Percentiles rank a stretch among this genome's conserved stretches.
Conservation (phyloP, 2,888 invertebrate species). For the Aplocera efformata region DNA sequence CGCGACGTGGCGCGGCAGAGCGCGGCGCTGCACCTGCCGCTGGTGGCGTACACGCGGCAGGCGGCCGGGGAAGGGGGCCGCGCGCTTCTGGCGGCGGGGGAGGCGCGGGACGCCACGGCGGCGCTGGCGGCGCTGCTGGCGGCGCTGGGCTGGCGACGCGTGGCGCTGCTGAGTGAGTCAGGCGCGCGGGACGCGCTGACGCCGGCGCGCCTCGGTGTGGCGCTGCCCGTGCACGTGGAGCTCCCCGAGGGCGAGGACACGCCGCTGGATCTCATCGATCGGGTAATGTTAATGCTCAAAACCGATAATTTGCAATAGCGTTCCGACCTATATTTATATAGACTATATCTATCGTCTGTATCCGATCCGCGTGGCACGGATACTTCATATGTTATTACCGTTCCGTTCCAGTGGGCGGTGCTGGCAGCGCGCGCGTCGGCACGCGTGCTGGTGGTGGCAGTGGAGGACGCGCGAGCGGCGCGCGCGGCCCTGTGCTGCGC, state of each 20-base stretch:
- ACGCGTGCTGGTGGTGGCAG: constrained; percentile 89
- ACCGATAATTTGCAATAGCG: no score
- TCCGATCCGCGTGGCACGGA: no score
- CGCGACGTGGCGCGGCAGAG: constrained; percentile 57
- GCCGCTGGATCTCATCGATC: constrained; percentile 35
- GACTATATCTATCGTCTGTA: no score
- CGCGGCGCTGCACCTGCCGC: constrained; percentile 49
- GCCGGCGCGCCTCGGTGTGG: constrained; percentile 40
- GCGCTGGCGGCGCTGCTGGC: constrained; percentile 41
- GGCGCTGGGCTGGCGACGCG: constrained; percentile 50
- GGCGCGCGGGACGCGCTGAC: constrained; percentile 47
- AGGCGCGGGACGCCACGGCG: constrained; percentile 34
- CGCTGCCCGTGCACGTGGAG: constrained; percentile 49
- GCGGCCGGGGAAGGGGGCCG: constrained; percentile 41
- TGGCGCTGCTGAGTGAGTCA: constrained; percentile 53
- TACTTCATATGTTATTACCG: no score
- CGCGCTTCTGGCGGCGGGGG: constrained; percentile 51
- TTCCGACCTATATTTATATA: no score
- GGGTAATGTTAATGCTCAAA: no score
- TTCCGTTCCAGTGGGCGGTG: constrained; percentile 48
- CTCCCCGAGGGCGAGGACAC: constrained; percentile 54
- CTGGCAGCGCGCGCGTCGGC: constrained; percentile 66
- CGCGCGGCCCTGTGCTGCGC: constrained; percentile 91
- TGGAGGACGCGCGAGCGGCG: constrained; percentile 86
- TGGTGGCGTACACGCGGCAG: constrained; percentile 57